Percentiles rank a stretch among this genome's conserved stretches.
phyloP scores from a whole-genome alignment of 2,797 vertebrate species.

The Smutsia gigantea region DNA sequence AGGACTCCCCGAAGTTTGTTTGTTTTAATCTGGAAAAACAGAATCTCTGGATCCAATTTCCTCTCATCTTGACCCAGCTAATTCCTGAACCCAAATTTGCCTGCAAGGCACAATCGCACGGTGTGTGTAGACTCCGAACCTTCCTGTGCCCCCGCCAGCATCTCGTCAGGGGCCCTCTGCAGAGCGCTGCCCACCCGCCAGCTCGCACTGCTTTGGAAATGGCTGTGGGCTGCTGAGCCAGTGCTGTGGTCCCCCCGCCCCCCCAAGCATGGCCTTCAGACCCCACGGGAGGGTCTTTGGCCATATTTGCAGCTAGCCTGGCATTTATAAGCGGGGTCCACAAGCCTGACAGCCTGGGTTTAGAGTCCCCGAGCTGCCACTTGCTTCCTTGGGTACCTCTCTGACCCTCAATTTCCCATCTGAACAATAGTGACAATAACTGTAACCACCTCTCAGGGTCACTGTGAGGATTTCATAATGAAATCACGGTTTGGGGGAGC shows the following conservation, averaged over 20 bases:
- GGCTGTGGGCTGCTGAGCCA: not conserved
- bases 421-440: not conserved
- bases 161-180: not conserved
- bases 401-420: not conserved
- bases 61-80: not conserved
- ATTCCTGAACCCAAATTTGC: not conserved
- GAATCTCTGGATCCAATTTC: not conserved
- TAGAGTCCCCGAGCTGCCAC: not conserved
- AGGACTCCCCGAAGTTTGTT: not conserved
- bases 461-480: not conserved
- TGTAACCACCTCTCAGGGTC: not conserved
- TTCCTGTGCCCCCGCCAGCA: accelerated
- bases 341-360: too few species aligned
- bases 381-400: not conserved
- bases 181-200: not conserved
- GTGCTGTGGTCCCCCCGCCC: accelerated
- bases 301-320: not conserved
- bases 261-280: not conserved
- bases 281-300: not conserved
- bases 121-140: not conserved
- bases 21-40: not conserved
- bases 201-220: not conserved
- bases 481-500: not conserved
- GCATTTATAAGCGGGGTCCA: accelerated
- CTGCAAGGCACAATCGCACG: accelerated